phyloP scores from a whole-genome alignment of 2,888 invertebrate species.

The Microctonus hyperodae region DNA sequence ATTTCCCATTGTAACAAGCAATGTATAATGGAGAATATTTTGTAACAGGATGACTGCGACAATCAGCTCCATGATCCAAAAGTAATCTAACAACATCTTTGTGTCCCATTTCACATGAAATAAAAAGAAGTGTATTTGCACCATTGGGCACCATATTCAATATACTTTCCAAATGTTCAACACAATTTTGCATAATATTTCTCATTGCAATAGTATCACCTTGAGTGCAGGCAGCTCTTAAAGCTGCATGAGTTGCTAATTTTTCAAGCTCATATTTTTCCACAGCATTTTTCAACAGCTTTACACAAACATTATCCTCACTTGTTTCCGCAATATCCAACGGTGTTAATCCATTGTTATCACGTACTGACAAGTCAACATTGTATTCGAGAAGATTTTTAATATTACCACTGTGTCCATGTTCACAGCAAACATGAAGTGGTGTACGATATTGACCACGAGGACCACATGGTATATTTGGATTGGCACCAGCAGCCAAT shows the following conservation, averaged over 20 bases:
- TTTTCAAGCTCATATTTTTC: constrained; percentile 77
- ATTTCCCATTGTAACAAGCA: constrained; percentile 85
- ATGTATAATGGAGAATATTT: constrained; percentile 93
- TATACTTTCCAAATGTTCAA: constrained; percentile 74
- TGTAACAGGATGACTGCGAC: constrained; percentile 87
- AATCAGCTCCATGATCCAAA: constrained; percentile 84
- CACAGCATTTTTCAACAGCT: constrained; percentile 71
- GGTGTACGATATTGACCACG: constrained; percentile 79
- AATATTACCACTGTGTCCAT: constrained; percentile 78
- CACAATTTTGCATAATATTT: constrained; percentile 72
- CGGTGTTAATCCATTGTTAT: constrained; percentile 76
- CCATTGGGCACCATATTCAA: constrained; percentile 89
- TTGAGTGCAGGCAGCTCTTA: constrained; percentile 79
- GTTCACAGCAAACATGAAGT: constrained; percentile 81
- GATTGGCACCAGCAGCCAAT: constrained; percentile 74
- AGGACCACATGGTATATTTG: constrained; percentile 73
- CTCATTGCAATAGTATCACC: constrained; percentile 75
- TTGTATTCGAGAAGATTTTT: constrained; percentile 72
- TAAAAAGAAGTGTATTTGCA: constrained; percentile 86
- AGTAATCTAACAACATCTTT: constrained; percentile 79
- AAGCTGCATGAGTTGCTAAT: constrained; percentile 75
- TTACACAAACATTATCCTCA: constrained; percentile 72
- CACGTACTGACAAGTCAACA: constrained; percentile 70
- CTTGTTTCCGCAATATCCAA: constrained; percentile 75
- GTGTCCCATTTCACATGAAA: constrained; percentile 87